Conservation (phyloP, 1,140 invertebrate genomes). For the Magallana gigas region DNA sequence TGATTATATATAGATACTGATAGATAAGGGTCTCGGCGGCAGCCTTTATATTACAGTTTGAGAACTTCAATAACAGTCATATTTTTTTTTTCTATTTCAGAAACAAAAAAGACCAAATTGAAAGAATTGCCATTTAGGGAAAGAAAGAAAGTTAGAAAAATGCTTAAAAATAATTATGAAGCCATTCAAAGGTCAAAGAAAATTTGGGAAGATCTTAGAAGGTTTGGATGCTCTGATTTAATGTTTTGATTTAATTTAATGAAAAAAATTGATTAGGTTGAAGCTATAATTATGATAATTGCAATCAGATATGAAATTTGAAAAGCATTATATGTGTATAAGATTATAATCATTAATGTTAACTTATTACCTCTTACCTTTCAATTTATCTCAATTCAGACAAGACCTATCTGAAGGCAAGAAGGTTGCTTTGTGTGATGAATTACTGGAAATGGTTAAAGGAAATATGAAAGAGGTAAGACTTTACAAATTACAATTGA, state of each 20-base stretch:
- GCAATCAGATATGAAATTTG: too few relatives aligned
- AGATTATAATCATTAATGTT: too few relatives aligned
- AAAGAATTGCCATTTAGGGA: conserved; percentile 74
- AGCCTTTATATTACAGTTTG: too few relatives aligned
- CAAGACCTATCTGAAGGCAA: conserved; percentile 81
- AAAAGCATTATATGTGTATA: too few relatives aligned
- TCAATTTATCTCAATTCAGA: conserved; percentile 57
- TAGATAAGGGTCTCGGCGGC: too few relatives aligned
- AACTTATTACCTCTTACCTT: too few relatives aligned
- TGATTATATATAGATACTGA: too few relatives aligned
- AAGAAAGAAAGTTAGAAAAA: conserved; percentile 74
- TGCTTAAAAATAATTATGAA: conserved; percentile 80
- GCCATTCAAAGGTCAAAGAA: conserved; percentile 87
- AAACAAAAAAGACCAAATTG: conserved; percentile 71
- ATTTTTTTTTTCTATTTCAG: conserved; percentile 53
- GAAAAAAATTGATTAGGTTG: too few relatives aligned
- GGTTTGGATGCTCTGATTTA: conserved; percentile 59
- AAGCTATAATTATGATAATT: too few relatives aligned
- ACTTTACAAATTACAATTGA: too few relatives aligned
- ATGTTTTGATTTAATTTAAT: too few relatives aligned
- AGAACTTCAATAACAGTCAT: too few relatives aligned
- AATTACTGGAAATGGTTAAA: conserved; percentile 87
- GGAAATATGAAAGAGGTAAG: conserved; percentile 84
- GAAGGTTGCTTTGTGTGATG: conserved; percentile 84
- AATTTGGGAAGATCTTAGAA: conserved; percentile 86